phyloP scores from a whole-genome alignment of 2,888 invertebrate genomes.

The Tryphoninae sp. region DNA sequence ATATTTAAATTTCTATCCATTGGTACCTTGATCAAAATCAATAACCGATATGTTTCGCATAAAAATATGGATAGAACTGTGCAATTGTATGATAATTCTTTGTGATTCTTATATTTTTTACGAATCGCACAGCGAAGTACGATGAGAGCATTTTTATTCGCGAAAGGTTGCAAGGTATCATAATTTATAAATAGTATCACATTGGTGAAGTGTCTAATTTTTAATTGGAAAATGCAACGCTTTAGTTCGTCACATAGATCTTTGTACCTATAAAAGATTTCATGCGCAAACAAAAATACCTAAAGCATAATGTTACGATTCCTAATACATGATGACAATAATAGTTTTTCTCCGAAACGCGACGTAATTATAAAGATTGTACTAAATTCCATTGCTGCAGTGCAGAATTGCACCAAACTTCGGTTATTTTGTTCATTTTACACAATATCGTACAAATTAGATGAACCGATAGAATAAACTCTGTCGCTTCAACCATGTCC shows the following conservation, averaged over 20 bases:
- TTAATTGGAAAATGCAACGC: background rate
- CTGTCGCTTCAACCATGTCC: background rate
- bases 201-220: background rate
- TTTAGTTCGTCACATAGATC: slow-evolving; percentile 5
- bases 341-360: slow-evolving; percentile 41
- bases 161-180: too few species aligned
- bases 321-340: slow-evolving; percentile 64
- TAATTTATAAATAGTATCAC: too few species aligned
- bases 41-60: background rate
- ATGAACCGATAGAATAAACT: background rate
- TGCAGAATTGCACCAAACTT: background rate
- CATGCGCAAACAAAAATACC: background rate
- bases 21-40: background rate
- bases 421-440: slow-evolving; percentile 29
- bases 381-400: background rate
- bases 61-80: background rate
- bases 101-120: background rate
- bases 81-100: background rate
- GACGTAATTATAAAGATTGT: slow-evolving; percentile 10
- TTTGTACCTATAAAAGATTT: background rate
- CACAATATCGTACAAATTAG: slow-evolving; percentile 13
- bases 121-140: background rate
- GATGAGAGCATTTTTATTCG: too few species aligned
- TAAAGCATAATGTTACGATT: slow-evolving; percentile 25
- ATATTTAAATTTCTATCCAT: background rate